Evolutionary conservation across 2,113 vertebrate species (phyloP), one percentile per base, ranked within the genome.

Genomic region (Cyanistes caeruleus): DNA sequence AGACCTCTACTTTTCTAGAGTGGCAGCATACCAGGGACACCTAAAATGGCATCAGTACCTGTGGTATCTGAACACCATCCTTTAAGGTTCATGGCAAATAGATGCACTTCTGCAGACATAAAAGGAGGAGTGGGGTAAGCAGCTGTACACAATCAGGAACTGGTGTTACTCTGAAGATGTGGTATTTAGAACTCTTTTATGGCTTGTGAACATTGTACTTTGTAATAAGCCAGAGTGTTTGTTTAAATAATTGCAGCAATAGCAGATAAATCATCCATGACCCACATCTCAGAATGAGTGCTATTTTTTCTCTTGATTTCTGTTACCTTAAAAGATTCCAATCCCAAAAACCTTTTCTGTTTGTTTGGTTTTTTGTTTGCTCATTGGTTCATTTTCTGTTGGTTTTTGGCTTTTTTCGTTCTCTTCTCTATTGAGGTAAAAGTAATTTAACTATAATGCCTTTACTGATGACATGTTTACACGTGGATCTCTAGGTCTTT

Each of bases 121-220:
- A 51, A 31, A 10, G 10, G 8, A 15, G 3, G 0, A 13, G 11
- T 1, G 0, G 5, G 0, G 1, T 33, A 82, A 79, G 28, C 9
- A 33, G 60, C 28, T 73, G 17, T 37, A 62, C 25, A 30, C 23
- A 62, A 25, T 28, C 27, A 43, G 22, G 17, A 83, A 44, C 33
- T 2, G 2, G 15, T 72, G 33, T 39, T 85, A 22, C 46, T 85
- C 37, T 75, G 59, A 87, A 68, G 13, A 55, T 15, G 30, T 35
- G 33, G 24, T 16, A 48, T 68, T 93, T 68, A 62, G 15, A 75
- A 63, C 15, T 56, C 27, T 49, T 75, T 90, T 37, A 72, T 13
- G 27, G 15, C 44, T 90, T 85, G 53, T 68, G 73, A 87, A 64
- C 7, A 5, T n/a, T 60, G 22, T n/a, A 23, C 4, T 11, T 74